Evolutionary conservation across 2,797 vertebrate species (phyloP).

Genomic region (Platalea minor): DNA sequence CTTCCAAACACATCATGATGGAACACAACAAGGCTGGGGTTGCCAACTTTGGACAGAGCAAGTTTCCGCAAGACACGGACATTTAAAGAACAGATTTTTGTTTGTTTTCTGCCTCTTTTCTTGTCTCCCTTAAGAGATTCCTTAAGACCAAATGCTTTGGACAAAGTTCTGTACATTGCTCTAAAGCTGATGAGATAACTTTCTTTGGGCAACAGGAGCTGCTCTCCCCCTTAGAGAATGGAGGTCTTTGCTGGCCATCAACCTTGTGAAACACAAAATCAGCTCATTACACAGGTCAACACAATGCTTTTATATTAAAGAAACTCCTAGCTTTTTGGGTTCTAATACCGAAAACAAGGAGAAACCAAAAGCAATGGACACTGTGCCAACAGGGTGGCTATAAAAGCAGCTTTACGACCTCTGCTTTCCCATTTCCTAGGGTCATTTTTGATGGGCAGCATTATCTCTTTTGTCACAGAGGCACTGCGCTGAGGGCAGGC

Average conservation of each 20-base stretch:
- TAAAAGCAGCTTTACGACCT: constrained; percentile 41
- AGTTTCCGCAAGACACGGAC: neutral
- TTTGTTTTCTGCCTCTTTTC: neutral
- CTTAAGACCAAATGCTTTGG: neutral
- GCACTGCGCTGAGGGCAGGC: neutral
- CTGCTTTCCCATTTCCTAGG: constrained; percentile 41
- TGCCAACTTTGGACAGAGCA: neutral
- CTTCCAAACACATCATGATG: neutral
- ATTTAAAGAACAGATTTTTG: neutral
- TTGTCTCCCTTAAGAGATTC: neutral
- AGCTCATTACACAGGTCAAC: neutral
- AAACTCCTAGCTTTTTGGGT: neutral
- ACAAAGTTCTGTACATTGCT: neutral
- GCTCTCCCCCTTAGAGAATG: neutral
- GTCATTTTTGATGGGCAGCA: constrained; percentile 48
- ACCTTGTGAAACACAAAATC: neutral
- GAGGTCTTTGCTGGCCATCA: neutral
- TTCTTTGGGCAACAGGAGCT: neutral
- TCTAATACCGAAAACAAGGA: neutral
- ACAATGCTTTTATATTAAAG: neutral
- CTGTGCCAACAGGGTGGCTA: neutral
- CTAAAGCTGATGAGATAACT: neutral
- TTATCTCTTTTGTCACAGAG: constrained; percentile 39
- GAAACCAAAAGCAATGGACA: neutral
- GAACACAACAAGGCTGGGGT: neutral